Conservation (phyloP, 2,888 invertebrate genomes). For the Portevinia maculata region DNA sequence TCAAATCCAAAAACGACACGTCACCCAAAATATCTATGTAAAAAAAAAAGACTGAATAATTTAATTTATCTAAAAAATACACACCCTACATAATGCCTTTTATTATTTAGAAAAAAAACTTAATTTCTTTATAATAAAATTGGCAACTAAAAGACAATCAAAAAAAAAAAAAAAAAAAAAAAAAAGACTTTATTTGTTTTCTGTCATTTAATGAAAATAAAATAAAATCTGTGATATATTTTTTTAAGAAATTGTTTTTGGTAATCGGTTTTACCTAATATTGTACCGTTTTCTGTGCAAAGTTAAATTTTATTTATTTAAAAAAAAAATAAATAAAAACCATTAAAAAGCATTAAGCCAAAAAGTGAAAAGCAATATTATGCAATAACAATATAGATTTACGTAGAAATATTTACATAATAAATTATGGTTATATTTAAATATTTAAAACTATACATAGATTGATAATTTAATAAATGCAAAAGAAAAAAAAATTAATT, state of each 20-base stretch:
- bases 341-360: neutral
- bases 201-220: slow-evolving; percentile 25
- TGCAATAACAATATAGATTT: slow-evolving; percentile 6
- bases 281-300: neutral
- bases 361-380: slow-evolving; percentile 16
- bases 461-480: slow-evolving; percentile 24
- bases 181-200: slow-evolving; percentile 33
- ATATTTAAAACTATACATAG: slow-evolving; percentile 16
- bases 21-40: neutral
- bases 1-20: neutral
- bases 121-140: slow-evolving; percentile 10
- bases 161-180: slow-evolving; percentile 5
- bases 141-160: slow-evolving; percentile 42
- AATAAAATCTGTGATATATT: slow-evolving; percentile 57
- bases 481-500: neutral
- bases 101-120: slow-evolving; percentile 8
- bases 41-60: slow-evolving; percentile 44
- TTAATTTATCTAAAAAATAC: slow-evolving; percentile 14
- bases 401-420: slow-evolving; percentile 41
- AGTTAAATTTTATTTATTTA: neutral
- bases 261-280: slow-evolving; percentile 18
- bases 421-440: slow-evolving; percentile 19
- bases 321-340: neutral
- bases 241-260: slow-evolving; percentile 40
- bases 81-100: slow-evolving; percentile 24